phyloP scores from a whole-genome alignment of 2,888 invertebrate species.

The Drosophila limbata region DNA sequence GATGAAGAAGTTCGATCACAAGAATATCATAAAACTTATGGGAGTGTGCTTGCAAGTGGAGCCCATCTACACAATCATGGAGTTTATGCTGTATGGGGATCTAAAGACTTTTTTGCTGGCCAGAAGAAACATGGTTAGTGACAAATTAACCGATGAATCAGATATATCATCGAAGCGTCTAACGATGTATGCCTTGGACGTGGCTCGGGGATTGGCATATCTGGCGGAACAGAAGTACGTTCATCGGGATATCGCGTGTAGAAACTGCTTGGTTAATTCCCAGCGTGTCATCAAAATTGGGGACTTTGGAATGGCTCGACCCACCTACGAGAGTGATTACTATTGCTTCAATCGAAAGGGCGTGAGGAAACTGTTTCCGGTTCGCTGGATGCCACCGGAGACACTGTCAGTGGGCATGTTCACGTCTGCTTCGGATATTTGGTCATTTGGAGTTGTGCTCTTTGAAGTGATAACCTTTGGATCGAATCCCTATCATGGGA shows the following conservation, averaged over 20 bases:
- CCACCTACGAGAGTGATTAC: slow-evolving; percentile 94
- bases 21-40: slow-evolving; percentile 93
- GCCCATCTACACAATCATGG: slow-evolving; percentile 96
- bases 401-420: slow-evolving; percentile 93
- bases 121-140: slow-evolving; percentile 92
- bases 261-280: slow-evolving; percentile 92
- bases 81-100: slow-evolving; percentile 97
- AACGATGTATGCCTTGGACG: slow-evolving; percentile 94
- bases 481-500: slow-evolving; percentile 94
- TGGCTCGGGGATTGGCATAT: slow-evolving; percentile 93
- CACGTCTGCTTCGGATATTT: slow-evolving; percentile 94
- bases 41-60: slow-evolving; percentile 95
- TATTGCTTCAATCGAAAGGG: slow-evolving; percentile 95
- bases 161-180: slow-evolving; percentile 92
- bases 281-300: slow-evolving; percentile 90
- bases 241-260: slow-evolving; percentile 94
- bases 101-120: slow-evolving; percentile 95
- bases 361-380: slow-evolving; percentile 89
- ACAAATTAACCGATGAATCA: slow-evolving; percentile 88
- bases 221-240: slow-evolving; percentile 94
- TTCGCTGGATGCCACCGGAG: slow-evolving; percentile 97
- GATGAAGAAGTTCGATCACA: slow-evolving; percentile 96
- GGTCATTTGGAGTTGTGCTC: slow-evolving; percentile 95
- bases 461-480: slow-evolving; percentile 97
- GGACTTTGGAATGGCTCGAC: slow-evolving; percentile 97